Base-by-base conservation (phyloP, 2,888 invertebrate genomes). In the Cordilura impudica region DNA sequence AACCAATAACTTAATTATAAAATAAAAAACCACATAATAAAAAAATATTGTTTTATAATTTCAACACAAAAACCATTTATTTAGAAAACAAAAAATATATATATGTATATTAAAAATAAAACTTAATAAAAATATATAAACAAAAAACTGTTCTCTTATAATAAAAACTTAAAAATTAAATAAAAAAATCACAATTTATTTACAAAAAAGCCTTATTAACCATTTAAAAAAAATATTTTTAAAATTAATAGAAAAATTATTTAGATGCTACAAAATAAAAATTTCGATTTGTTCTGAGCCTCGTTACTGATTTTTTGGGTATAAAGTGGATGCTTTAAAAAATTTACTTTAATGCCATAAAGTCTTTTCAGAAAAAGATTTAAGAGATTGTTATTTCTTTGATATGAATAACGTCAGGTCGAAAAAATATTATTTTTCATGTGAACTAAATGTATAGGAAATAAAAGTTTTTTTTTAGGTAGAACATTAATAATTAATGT, bases 51-150 rank as follows among this genome's bases (percentile, higher is more conserved):
- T 31, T 58, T 58, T 14, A 47, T 56, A 35, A 31, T 63, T 63
- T 16, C 26, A 23, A 47, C 43, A 66, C 43, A 51, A 47, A 10
- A 65, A 65, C 58, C 65, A 66, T 71, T 77, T 77, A 61, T 71
- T 65, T 47, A 26, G 16, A 35, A 54, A 23, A 21, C 21, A 60
- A 35, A 63, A 58, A 18, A 49, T 21, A 21, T 56, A 18, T 39
- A 53, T 19, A 31, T 23, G 39, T 60, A 39, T 29, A 54, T 29
- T 45, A 45, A 29, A n/a, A 26, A 51, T 29, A 29, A 54, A 21
- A n/a, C 14, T 31, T 56, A 54, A 43, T n/a, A n/a, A n/a, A n/a
- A n/a, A n/a, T n/a, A n/a, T n/a, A 45, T 45, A 63, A 35, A 58
- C 8, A 16, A 8, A 39, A 39, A 4, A 39, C 1, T n/a, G n/a